Evolutionary conservation across 2,797 vertebrate genomes (phyloP).

Genomic region (Sebastes cheni): DNA sequence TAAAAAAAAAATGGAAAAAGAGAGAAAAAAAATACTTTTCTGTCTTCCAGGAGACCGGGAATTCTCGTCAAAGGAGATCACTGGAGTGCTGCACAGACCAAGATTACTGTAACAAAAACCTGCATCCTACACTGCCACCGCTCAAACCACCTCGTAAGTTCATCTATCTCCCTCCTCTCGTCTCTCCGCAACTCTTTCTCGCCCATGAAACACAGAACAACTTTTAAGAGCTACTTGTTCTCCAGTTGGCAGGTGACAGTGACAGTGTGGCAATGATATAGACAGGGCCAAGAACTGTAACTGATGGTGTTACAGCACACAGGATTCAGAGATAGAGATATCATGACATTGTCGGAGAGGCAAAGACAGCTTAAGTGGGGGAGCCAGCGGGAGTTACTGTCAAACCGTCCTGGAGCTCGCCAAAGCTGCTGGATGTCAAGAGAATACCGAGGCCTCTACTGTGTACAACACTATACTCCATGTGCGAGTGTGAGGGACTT

Average conservation of each 20-base stretch:
- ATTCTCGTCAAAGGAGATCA: constrained; percentile 87
- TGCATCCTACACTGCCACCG: constrained; percentile 92
- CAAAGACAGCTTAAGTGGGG: constrained; percentile 29
- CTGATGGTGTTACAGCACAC: constrained; percentile 30
- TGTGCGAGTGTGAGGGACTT: constrained; percentile 7
- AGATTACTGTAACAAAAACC: constrained; percentile 93
- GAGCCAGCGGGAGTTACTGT: constrained; percentile 33
- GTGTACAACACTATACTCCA: constrained; percentile 26
- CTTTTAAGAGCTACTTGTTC: constrained; percentile 9
- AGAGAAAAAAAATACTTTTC: not conserved
- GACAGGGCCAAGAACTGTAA: constrained; percentile 18
- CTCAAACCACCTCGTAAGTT: constrained; percentile 87
- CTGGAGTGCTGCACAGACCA: constrained; percentile 94
- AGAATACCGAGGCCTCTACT: constrained; percentile 32
- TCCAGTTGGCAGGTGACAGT: constrained; percentile 25
- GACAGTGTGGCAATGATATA: constrained; percentile 10
- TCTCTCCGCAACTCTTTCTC: not conserved
- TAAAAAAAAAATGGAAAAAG: not conserved
- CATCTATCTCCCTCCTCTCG: not conserved
- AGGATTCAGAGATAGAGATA: constrained; percentile 26
- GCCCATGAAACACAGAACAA: not conserved
- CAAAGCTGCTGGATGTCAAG: constrained; percentile 17
- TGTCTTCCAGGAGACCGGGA: constrained; percentile 87
- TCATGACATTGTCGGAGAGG: constrained; percentile 39
- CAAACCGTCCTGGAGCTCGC: constrained; percentile 24